A percentile compares a stretch with the other conserved stretches of the same genome.
These are phyloP conservation scores for Rhinogobio ventralis DNA, from an alignment of 2,797 vertebrate species.

Conservation along the genomic window DNA sequence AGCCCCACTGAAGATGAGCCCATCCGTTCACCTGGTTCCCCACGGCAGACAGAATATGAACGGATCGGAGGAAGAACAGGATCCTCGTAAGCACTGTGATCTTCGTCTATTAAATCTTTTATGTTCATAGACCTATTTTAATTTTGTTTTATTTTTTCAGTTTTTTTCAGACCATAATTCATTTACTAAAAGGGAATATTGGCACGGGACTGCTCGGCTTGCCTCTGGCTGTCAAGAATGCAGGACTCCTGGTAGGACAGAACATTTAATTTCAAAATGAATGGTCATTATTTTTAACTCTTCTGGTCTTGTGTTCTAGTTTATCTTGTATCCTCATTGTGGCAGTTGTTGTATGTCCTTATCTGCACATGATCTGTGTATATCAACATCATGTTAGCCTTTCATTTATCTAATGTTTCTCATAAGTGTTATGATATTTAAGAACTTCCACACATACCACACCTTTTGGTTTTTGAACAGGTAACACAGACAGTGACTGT, in stretches of 20 bases:
- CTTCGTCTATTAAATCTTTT: neutral
- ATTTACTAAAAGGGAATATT: slow-evolving; percentile 94
- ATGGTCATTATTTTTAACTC: neutral
- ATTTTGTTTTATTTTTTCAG: slow-evolving; percentile 69
- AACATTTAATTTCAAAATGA: slow-evolving; percentile 1
- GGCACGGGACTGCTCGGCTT: slow-evolving; percentile 95
- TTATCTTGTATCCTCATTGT: neutral
- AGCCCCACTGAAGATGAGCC: slow-evolving; percentile 74
- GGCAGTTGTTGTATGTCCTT: neutral
- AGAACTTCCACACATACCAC: neutral
- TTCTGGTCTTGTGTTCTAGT: neutral
- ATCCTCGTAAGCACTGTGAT: slow-evolving; percentile 73
- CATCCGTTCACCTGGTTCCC: slow-evolving; percentile 65
- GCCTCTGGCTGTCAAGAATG: slow-evolving; percentile 94
- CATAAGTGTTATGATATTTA: neutral
- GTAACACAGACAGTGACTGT: neutral
- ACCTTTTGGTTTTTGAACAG: neutral
- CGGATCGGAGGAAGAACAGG: slow-evolving; percentile 74
- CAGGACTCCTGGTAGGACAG: slow-evolving; percentile 88
- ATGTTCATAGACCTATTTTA: neutral
- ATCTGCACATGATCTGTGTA: neutral
- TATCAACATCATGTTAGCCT: neutral
- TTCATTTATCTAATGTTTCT: neutral
- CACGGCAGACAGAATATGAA: slow-evolving; percentile 76
- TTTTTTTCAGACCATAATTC: slow-evolving; percentile 93